Evolutionary conservation across 2,113 vertebrate species (phyloP).

Genomic region (Semicossyphus pulcher): DNA sequence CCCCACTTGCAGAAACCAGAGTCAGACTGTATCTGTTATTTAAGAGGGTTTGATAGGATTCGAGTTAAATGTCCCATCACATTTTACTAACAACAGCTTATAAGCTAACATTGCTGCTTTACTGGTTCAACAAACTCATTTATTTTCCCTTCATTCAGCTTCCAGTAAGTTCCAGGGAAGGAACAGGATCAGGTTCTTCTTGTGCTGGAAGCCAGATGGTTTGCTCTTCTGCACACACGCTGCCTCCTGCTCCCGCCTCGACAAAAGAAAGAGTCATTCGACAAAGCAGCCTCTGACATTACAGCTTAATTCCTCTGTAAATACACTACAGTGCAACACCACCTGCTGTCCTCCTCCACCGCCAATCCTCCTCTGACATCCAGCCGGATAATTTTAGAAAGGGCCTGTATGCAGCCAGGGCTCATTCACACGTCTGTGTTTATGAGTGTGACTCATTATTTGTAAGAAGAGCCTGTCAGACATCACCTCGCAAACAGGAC

Average conservation of each 20-base stretch:
- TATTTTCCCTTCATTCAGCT: not conserved
- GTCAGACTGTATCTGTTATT: no score
- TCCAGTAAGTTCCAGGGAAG: constrained; percentile 13
- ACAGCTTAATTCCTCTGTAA: constrained; percentile 73
- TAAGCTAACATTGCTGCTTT: constrained; percentile 20
- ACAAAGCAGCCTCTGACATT: constrained; percentile 69
- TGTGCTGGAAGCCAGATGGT: constrained; percentile 59
- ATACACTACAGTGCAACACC: constrained; percentile 54
- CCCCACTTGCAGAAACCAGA: no score
- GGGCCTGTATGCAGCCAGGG: constrained; percentile 22
- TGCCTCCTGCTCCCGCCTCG: not conserved
- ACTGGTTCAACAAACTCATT: constrained; percentile 11
- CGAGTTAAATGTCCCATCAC: no score
- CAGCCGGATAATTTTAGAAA: constrained; percentile 55
- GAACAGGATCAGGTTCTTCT: constrained; percentile 13
- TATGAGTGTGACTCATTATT: constrained; percentile 53
- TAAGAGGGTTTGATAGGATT: no score
- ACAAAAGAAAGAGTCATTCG: constrained; percentile 43
- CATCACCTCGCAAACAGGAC: constrained; percentile 28
- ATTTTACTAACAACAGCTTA: no score
- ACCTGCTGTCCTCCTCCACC: constrained; percentile 61
- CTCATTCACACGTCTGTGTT: constrained; percentile 48
- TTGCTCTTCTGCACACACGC: constrained; percentile 52
- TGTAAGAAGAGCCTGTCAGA: constrained; percentile 29
- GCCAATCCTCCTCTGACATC: constrained; percentile 28